Base-by-base conservation (phyloP, 2,113 vertebrate genomes). In the Echinops telfairi region DNA sequence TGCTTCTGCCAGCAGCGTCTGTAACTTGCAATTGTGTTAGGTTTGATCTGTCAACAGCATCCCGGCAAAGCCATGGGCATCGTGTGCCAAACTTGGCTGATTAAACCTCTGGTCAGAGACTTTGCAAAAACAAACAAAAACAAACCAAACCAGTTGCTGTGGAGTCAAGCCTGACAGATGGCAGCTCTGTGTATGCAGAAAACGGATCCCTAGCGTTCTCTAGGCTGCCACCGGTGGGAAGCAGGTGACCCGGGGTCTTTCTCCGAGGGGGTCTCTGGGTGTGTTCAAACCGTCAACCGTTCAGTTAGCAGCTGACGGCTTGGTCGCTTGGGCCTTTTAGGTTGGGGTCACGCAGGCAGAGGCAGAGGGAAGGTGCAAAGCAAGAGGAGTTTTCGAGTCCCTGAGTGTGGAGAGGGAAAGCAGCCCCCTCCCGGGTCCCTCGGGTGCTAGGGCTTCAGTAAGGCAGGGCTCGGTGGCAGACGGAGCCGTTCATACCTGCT, bases 401-500 rank as follows among this genome's bases (percentile, higher is more conserved):
- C 2, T 53, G 29, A 53, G 17, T 16, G 43, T n/a, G 16, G 27
- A 3, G 27, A 43, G 23, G 77, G 31, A 9, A 17, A 79, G 47
- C 47, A 78, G 76, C 40, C 15, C 43, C 40, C 43, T 17, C 12
- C 27, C 14, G 53, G 33, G 19, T 62, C 11, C 3, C 53, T 15
- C 25, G 2, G 0, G 31, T 31, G 88, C 86, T n/a, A 36, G 23
- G 60, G 12, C 83, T 78, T 33, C 27, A 19, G 17, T 31, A 20
- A n/a, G 38, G 27, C 77, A 31, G 27, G 1, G 19, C 40, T 27
- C 1, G 4, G n/a, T 23, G 9, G 77, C 0, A 4, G 40, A 29
- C 22, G 87, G 43, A 80, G 86, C 1, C 15, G 36, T 0, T 47
- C 17, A 80, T 36, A 99, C 99, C 98, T 99, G 98, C 90, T 97